A percentile compares a stretch with the other conserved stretches of the same genome.
Conservation (phyloP, 2,113 vertebrate species). For the Ptilonorhynchus violaceus region DNA sequence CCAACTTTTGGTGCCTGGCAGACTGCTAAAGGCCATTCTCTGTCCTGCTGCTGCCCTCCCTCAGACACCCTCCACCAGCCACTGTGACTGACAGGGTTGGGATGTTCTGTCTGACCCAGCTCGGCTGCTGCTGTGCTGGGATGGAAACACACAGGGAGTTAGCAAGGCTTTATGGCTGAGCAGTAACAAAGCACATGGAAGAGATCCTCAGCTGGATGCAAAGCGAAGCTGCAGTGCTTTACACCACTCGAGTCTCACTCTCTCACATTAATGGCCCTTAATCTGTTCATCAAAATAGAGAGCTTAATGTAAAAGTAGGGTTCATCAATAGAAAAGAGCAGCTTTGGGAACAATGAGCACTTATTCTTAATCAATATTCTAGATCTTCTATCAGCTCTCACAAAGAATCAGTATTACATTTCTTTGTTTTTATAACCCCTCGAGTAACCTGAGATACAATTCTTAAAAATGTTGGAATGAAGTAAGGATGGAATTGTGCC, state of each 20-base stretch:
- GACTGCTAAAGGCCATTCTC: background rate
- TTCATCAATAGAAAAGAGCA: background rate
- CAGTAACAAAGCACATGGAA: background rate
- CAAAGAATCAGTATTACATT: background rate
- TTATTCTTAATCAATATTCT: background rate
- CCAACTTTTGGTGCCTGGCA: background rate
- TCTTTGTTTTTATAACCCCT: background rate
- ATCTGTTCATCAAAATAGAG: background rate
- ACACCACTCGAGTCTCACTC: background rate
- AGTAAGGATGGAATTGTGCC: background rate
- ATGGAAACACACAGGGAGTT: background rate
- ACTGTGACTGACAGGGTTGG: no score
- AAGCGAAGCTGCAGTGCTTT: background rate
- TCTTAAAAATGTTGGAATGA: background rate
- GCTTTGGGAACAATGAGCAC: background rate
- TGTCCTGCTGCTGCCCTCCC: background rate
- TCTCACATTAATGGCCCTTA: background rate
- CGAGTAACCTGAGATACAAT: background rate
- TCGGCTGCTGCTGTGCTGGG: fast-evolving
- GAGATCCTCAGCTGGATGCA: background rate
- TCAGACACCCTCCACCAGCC: background rate
- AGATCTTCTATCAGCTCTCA: background rate
- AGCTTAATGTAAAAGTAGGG: background rate
- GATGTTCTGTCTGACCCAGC: background rate
- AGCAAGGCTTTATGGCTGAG: background rate